phyloP scores from a whole-genome alignment of 2,113 vertebrate genomes.

The Symphodus melops region DNA sequence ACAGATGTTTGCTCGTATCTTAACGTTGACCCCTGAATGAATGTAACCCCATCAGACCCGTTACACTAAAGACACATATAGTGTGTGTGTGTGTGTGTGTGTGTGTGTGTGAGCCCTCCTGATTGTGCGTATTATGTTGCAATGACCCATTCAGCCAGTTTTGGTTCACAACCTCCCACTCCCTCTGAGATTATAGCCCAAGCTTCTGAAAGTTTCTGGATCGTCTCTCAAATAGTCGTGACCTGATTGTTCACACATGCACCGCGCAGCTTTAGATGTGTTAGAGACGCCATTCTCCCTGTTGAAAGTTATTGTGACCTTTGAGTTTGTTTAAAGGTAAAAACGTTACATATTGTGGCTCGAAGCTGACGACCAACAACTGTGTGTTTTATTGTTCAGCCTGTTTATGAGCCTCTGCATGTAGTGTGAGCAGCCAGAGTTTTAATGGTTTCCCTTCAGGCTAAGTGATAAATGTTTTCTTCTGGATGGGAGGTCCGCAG shows the following conservation, averaged over 20 bases:
- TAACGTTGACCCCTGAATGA: slow-evolving; percentile 14
- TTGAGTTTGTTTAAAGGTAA: no score
- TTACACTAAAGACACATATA: slow-evolving; percentile 4
- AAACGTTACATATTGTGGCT: neutral
- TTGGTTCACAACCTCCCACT: neutral
- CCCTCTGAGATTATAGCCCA: no score
- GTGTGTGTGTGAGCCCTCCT: neutral
- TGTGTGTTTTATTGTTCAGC: slow-evolving; percentile 26
- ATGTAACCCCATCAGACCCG: slow-evolving; percentile 4
- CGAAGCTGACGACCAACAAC: neutral
- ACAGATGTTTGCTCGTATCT: slow-evolving; percentile 51
- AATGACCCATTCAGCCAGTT: slow-evolving; percentile 6
- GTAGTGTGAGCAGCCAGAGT: slow-evolving; percentile 26
- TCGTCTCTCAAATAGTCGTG: no score
- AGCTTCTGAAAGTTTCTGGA: no score
- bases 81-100: neutral
- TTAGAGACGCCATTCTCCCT: no score
- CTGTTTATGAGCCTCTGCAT: slow-evolving; percentile 38
- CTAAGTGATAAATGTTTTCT: slow-evolving; percentile 37
- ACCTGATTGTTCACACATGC: no score
- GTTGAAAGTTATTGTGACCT: no score
- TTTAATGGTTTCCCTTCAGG: slow-evolving; percentile 35
- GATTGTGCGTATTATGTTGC: slow-evolving; percentile 1
- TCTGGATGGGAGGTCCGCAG: slow-evolving; percentile 47
- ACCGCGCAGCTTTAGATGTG: no score